Conservation (phyloP, 2,797 vertebrate species). For the Chloroceryle amazona region DNA sequence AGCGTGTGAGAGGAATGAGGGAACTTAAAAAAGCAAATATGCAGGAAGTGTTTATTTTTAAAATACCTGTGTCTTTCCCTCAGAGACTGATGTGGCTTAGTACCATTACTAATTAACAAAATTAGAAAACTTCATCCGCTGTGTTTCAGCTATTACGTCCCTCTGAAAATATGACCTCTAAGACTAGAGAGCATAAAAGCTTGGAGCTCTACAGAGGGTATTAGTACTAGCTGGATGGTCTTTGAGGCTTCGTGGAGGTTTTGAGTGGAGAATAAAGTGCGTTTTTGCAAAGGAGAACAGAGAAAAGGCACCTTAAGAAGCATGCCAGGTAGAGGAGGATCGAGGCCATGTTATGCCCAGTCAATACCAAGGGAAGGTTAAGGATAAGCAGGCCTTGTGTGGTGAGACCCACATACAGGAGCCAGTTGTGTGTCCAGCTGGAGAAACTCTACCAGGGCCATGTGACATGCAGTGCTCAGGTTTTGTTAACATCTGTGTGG, state of each 20-base stretch:
- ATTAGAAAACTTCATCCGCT: background rate
- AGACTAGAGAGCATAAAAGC: background rate
- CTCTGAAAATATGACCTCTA: background rate
- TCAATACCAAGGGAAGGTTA: background rate
- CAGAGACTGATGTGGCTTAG: background rate
- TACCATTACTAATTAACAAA: background rate
- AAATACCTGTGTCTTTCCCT: background rate
- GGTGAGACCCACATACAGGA: background rate
- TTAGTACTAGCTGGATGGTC: background rate
- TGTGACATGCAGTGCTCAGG: background rate
- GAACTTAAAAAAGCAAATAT: background rate
- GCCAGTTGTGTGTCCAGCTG: background rate
- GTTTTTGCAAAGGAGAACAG: background rate
- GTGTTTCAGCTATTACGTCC: background rate
- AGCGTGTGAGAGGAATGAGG: background rate
- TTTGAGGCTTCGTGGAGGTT: background rate
- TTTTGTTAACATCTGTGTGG: conserved; percentile 78
- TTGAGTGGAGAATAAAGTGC: background rate
- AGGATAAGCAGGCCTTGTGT: background rate
- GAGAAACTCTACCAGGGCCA: background rate
- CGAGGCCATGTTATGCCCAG: background rate
- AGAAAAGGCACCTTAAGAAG: background rate
- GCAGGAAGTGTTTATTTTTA: background rate
- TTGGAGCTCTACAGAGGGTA: background rate
- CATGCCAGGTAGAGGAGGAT: background rate